Conservation (phyloP, 2,888 invertebrate species). For the Andrena chrysosceles region DNA sequence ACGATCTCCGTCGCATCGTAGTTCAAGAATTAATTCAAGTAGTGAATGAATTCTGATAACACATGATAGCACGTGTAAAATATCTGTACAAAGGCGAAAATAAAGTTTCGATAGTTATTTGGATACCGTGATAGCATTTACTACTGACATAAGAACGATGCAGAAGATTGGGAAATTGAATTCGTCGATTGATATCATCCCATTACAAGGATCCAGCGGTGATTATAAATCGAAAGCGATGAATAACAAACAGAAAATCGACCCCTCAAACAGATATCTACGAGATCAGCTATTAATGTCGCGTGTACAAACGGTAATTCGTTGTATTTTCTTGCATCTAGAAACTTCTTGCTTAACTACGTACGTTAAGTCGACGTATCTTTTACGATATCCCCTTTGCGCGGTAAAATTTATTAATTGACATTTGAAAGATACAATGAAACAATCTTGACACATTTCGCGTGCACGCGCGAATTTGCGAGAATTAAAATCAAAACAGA, state of each 20-base stretch:
- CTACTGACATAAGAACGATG: constrained; percentile 69
- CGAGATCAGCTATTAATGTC: constrained; percentile 85
- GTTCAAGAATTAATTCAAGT: constrained; percentile 21
- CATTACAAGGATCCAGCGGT: constrained; percentile 81
- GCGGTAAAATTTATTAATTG: constrained; percentile 26
- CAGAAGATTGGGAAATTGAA: constrained; percentile 80
- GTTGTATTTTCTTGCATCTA: constrained; percentile 1
- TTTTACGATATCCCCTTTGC: constrained; percentile 9
- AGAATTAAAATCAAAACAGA: neutral
- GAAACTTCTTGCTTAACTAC: neutral
- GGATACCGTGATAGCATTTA: neutral
- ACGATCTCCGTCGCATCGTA: constrained; percentile 21
- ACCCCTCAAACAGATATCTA: constrained; percentile 60
- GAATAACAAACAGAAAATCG: constrained; percentile 67
- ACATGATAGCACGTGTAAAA: constrained; percentile 37
- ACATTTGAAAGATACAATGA: neutral
- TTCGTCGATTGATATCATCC: constrained; percentile 83
- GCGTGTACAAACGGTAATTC: constrained; percentile 86
- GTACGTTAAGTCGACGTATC: neutral
- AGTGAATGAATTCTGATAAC: constrained; percentile 32
- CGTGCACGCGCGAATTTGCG: neutral
- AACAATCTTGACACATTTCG: neutral
- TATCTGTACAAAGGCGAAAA: neutral
- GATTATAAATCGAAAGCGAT: constrained; percentile 71
- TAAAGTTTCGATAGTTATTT: constrained; percentile 17